Percentiles rank a stretch among this genome's conserved stretches.
These are phyloP conservation scores for Danio albolineatus DNA, from an alignment of 2,797 vertebrate species.

Conservation along the genomic window DNA sequence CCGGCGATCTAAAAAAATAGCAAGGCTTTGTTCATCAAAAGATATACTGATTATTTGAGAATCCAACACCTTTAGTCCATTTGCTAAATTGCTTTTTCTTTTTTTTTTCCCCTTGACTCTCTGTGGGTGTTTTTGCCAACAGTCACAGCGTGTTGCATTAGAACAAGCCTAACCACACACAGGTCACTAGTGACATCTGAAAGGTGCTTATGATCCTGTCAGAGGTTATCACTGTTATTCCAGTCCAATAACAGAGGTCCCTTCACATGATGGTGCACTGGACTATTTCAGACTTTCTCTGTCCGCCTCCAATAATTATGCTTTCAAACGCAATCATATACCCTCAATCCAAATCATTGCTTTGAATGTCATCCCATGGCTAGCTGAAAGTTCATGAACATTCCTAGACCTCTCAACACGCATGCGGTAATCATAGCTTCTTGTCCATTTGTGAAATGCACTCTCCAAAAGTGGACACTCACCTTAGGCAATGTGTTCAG, in stretches of 20 bases:
- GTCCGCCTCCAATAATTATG: constrained; percentile 5
- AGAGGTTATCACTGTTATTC: constrained; percentile 58
- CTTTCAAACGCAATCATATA: constrained; percentile 16
- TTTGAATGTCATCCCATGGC: background rate
- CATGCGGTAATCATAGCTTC: constrained; percentile 15
- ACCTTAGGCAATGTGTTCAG: constrained; percentile 43
- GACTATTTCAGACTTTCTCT: constrained; percentile 2
- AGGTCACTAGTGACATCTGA: constrained; percentile 51
- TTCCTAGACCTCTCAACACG: constrained; percentile 2
- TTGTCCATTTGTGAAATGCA: constrained; percentile 14
- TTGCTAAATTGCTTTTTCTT: background rate
- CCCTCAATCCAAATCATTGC: background rate
- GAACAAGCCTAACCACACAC: background rate
- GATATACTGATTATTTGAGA: background rate
- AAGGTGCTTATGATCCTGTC: constrained; percentile 60
- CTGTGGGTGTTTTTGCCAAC: background rate
- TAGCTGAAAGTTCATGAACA: background rate
- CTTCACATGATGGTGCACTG: constrained; percentile 15
- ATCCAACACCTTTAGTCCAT: background rate
- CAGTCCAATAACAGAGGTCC: constrained; percentile 15
- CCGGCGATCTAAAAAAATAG: background rate
- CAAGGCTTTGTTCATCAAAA: background rate
- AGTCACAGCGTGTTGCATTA: constrained; percentile 29
- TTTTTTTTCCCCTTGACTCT: background rate
- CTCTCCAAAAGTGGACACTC: background rate